A percentile compares a stretch with the other conserved stretches of the same genome.
phyloP scores from a whole-genome alignment of 35 echinoderm and acorn worm genomes.

The Apostichopus californicus region DNA sequence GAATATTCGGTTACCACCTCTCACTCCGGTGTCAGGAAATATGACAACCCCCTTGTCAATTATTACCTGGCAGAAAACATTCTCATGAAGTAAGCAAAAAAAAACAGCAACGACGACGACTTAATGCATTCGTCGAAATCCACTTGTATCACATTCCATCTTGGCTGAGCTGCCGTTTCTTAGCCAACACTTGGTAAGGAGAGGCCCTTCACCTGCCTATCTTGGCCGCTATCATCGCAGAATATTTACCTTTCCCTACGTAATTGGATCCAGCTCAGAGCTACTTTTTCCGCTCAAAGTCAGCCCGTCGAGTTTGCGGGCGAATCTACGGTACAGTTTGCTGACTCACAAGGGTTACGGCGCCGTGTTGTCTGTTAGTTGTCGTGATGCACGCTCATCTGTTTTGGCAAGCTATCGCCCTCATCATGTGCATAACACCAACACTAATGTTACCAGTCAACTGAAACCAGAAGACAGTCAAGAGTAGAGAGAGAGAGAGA shows the following conservation, averaged over 20 bases:
- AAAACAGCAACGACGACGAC: constrained; percentile 11
- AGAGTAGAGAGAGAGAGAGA: constrained; percentile 7
- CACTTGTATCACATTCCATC: constrained; percentile 50
- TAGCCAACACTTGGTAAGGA: constrained; percentile 2
- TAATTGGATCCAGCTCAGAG: constrained; percentile 49
- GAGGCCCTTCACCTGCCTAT: constrained; percentile 59
- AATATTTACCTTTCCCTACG: constrained; percentile 15
- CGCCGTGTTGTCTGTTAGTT: constrained; percentile 49
- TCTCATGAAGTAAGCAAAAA: constrained; percentile 15
- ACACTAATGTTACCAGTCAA: constrained; percentile 64
- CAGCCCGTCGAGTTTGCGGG: constrained; percentile 18
- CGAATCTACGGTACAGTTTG: constrained; percentile 6
- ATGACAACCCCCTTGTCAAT: constrained; percentile 45
- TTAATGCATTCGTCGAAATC: constrained; percentile 47
- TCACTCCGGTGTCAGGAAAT: constrained; percentile 35
- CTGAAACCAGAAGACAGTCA: constrained; percentile 37
- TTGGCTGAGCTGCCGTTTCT: constrained; percentile 35
- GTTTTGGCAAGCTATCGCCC: constrained; percentile 55
- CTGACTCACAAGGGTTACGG: constrained; percentile 49
- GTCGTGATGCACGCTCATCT: constrained; percentile 48
- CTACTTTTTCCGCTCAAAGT: constrained; percentile 39
- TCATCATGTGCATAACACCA: constrained; percentile 47
- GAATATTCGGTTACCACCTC: constrained; percentile 43
- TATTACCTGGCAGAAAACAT: constrained; percentile 50
- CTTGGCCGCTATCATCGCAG: constrained; percentile 12